A percentile compares a stretch with the other conserved stretches of the same genome.
These are phyloP conservation scores for Trachurus trachurus DNA, from an alignment of 2,797 vertebrate species.

Conservation along the genomic window DNA sequence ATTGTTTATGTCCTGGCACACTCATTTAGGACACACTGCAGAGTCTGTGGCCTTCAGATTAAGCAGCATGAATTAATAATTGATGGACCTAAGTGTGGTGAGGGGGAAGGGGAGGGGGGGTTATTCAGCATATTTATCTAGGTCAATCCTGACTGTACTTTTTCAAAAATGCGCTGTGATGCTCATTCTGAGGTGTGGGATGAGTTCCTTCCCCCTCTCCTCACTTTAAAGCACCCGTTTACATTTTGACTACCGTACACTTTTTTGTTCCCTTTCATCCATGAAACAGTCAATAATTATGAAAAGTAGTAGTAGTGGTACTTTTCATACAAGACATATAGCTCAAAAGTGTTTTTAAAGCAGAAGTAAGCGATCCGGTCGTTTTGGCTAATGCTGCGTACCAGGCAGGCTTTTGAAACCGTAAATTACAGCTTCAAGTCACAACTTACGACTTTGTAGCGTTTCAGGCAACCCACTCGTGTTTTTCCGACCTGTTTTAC, in stretches of 20 bases:
- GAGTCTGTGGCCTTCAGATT: constrained; percentile 59
- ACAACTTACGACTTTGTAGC: too few species aligned
- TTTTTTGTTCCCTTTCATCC: constrained; percentile 11
- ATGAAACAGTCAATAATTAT: not conserved
- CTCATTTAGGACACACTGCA: constrained; percentile 13
- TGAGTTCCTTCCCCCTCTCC: constrained; percentile 5
- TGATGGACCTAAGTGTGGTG: constrained; percentile 35
- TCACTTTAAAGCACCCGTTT: not conserved
- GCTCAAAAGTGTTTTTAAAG: not conserved
- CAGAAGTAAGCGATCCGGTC: too few species aligned
- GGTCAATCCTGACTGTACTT: constrained; percentile 56
- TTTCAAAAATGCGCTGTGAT: constrained; percentile 41
- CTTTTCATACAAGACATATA: too few species aligned
- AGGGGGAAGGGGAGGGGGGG: not conserved
- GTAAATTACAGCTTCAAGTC: too few species aligned
- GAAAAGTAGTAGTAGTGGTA: not conserved
- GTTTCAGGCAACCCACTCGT: too few species aligned
- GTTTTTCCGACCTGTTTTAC: too few species aligned
- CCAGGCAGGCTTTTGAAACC: too few species aligned
- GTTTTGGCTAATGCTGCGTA: too few species aligned
- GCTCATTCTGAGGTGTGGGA: constrained; percentile 16
- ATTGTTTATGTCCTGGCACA: constrained; percentile 36
- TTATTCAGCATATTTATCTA: constrained; percentile 70
- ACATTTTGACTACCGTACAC: not conserved
- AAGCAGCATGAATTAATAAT: constrained; percentile 61